Evolutionary conservation across 2,888 invertebrate species (phyloP).

Genomic region (Apodemia zela): DNA sequence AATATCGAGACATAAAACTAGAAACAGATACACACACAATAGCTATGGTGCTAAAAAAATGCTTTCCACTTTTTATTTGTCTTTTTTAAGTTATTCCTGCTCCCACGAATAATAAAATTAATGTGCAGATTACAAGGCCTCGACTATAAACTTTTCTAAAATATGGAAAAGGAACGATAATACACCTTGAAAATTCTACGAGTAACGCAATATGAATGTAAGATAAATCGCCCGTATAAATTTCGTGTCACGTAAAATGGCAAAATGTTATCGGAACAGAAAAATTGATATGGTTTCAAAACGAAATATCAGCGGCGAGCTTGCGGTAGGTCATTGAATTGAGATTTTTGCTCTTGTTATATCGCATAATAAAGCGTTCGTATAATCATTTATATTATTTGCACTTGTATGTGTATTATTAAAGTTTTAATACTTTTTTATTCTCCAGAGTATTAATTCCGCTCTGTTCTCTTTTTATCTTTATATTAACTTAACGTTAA

Average conservation of each 20-base stretch:
- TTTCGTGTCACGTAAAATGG: slow-evolving; percentile 74
- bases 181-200: slow-evolving; percentile 63
- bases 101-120: slow-evolving; percentile 22
- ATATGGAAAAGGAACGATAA: slow-evolving; percentile 49
- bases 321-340: slow-evolving; percentile 61
- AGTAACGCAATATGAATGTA: slow-evolving; percentile 71
- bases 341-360: slow-evolving; percentile 37
- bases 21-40: too few relatives aligned
- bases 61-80: not conserved
- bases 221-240: slow-evolving; percentile 76
- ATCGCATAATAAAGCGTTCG: not conserved
- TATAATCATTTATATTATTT: not conserved
- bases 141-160: slow-evolving; percentile 13
- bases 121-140: slow-evolving; percentile 18
- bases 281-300: slow-evolving; percentile 64
- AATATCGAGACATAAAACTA: too few relatives aligned
- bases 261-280: slow-evolving; percentile 72
- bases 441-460: too few relatives aligned
- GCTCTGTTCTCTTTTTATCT: too few relatives aligned
- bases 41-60: not conserved
- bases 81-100: not conserved
- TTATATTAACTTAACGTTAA: too few relatives aligned
- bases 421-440: too few relatives aligned
- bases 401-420: too few relatives aligned
- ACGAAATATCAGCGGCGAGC: slow-evolving; percentile 50